phyloP scores from a whole-genome alignment of 2,888 invertebrate genomes.

The Sinotaia quadrata region DNA sequence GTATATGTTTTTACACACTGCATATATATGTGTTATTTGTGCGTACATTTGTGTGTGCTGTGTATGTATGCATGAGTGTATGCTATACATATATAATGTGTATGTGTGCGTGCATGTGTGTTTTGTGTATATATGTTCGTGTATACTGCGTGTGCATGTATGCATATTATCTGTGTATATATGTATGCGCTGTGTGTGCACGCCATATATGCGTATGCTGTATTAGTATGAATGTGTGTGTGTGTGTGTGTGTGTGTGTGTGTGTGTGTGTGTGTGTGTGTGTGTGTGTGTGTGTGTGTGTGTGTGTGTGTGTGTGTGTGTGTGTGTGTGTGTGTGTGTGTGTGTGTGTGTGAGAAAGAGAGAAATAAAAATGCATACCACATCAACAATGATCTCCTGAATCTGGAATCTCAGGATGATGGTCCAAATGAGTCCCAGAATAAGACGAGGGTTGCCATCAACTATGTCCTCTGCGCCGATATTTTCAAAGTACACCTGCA shows the following conservation, averaged over 20 bases:
- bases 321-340: neutral
- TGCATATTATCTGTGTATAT: neutral
- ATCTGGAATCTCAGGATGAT: conserved; percentile 99
- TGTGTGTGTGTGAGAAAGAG: neutral
- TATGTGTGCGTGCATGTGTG: too few relatives aligned
- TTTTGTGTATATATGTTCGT: too few relatives aligned
- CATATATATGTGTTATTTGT: too few relatives aligned
- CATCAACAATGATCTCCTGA: conserved; percentile 73
- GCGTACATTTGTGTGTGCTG: too few relatives aligned
- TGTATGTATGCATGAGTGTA: too few relatives aligned
- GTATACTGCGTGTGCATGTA: too few relatives aligned
- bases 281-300: neutral
- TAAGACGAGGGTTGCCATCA: conserved; percentile 96
- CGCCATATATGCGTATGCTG: neutral
- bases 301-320: neutral
- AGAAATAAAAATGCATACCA: conserved; percentile 75
- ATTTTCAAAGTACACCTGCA: conserved; percentile 93
- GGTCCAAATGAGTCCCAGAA: conserved; percentile 98
- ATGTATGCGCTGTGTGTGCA: neutral
- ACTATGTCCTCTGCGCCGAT: conserved; percentile 99
- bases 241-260: neutral
- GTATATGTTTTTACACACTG: too few relatives aligned
- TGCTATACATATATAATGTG: too few relatives aligned
- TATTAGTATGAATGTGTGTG: neutral
- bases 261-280: neutral